phyloP scores from a whole-genome alignment of 2,113 vertebrate genomes.

The Pseudorectes ferrugineus region DNA sequence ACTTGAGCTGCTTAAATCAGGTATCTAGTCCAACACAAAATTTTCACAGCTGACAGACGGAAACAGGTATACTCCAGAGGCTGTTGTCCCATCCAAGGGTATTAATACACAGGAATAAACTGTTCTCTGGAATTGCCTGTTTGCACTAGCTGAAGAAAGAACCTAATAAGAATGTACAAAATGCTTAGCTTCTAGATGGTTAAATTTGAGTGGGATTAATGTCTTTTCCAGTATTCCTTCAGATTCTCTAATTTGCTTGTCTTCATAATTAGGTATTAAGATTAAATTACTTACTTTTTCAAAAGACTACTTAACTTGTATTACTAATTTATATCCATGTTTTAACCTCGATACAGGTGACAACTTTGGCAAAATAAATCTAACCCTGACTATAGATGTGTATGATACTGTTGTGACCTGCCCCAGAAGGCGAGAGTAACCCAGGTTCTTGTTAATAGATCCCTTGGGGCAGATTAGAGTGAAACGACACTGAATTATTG shows the following conservation, averaged over 20 bases:
- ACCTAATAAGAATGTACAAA: neutral
- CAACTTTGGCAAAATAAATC: neutral
- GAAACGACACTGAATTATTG: neutral
- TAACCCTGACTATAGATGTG: neutral
- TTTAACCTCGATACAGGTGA: neutral
- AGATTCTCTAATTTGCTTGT: neutral
- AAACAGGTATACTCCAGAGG: neutral
- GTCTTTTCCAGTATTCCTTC: neutral
- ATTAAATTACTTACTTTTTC: neutral
- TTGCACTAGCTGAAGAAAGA: neutral
- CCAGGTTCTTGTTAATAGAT: neutral
- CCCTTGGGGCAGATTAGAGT: neutral
- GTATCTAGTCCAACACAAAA: neutral
- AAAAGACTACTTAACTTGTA: neutral
- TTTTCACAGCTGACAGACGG: neutral
- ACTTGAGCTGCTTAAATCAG: neutral
- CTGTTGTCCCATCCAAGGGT: neutral
- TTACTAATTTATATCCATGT: neutral
- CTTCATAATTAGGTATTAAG: neutral
- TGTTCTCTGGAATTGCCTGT: neutral
- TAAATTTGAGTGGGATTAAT: neutral
- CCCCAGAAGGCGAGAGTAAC: neutral
- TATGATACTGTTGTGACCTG: neutral
- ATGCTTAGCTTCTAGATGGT: neutral
- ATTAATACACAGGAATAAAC: neutral